These are phyloP conservation scores for Pantherophis vulpinus DNA, from an alignment of 2,797 vertebrate species.

Conservation along the genomic window DNA sequence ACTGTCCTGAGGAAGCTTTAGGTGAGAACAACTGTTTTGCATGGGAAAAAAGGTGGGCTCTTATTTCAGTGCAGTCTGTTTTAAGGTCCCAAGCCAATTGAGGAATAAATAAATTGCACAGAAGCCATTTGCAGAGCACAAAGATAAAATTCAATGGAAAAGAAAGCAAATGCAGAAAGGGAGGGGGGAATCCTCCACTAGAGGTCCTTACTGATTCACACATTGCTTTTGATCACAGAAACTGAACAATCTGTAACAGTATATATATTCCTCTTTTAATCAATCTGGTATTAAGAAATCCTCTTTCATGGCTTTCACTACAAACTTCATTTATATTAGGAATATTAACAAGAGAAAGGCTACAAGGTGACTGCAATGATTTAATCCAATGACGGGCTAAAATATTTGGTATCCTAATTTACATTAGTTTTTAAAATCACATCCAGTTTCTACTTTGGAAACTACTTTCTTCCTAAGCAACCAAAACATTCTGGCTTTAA, in stretches of 20 bases:
- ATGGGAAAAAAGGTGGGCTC: not conserved
- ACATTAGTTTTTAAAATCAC: conserved; percentile 59
- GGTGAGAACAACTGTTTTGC: not conserved
- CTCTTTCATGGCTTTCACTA: conserved; percentile 59
- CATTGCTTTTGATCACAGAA: not conserved
- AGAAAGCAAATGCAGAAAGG: not conserved
- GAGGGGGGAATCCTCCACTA: conserved; percentile 63
- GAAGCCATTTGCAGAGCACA: not conserved
- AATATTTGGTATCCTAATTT: conserved; percentile 42
- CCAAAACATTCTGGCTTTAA: conserved; percentile 54
- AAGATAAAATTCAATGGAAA: not conserved
- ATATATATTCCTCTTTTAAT: conserved; percentile 53
- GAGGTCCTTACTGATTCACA: conserved; percentile 73
- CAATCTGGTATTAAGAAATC: conserved; percentile 54
- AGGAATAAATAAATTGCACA: not conserved
- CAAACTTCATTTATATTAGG: conserved; percentile 54
- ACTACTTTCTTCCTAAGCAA: conserved; percentile 47
- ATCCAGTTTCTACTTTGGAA: conserved; percentile 63
- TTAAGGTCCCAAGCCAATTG: not conserved
- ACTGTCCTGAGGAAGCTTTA: not conserved
- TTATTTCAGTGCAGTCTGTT: not conserved
- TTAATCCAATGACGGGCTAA: conserved; percentile 56
- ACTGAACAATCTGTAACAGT: conserved; percentile 11
- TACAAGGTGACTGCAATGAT: conserved; percentile 53
- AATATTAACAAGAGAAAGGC: conserved; percentile 62